phyloP scores from a whole-genome alignment of 2,113 vertebrate species.

The Esox niger region DNA sequence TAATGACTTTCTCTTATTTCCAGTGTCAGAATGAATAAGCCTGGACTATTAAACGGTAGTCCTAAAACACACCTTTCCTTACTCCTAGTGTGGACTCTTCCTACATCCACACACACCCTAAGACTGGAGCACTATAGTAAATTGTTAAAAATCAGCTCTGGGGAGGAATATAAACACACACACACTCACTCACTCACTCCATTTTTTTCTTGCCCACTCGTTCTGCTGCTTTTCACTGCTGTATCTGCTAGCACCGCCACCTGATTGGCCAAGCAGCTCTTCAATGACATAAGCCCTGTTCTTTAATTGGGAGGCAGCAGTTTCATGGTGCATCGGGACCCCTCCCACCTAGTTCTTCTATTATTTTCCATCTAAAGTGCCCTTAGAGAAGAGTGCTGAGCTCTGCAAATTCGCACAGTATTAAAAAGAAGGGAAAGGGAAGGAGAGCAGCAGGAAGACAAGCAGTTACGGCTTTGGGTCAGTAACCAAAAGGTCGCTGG shows the following conservation, averaged over 20 bases:
- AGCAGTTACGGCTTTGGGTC: too few species aligned
- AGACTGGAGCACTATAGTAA: conserved; percentile 53
- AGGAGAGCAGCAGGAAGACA: conserved; percentile 13
- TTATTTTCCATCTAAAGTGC: conserved; percentile 41
- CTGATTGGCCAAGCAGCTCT: conserved; percentile 69
- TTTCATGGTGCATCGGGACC: conserved; percentile 63
- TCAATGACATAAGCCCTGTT: conserved; percentile 73
- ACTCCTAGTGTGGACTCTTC: conserved; percentile 52
- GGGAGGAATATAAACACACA: conserved; percentile 68
- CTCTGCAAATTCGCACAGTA: conserved; percentile 62
- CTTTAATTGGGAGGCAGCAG: conserved; percentile 69
- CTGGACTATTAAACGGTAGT: conserved; percentile 40
- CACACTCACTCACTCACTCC: conserved; percentile 56
- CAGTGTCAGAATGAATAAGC: conserved; percentile 60
- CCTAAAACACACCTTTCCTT: conserved; percentile 55
- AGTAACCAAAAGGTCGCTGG: too few species aligned
- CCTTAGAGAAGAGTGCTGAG: conserved; percentile 68
- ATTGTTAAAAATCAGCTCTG: conserved; percentile 70
- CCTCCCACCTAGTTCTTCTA: conserved; percentile 52
- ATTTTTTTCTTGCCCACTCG: conserved; percentile 70
- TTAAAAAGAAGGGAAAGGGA: conserved; percentile 28
- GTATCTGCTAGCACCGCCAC: conserved; percentile 58
- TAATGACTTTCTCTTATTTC: conserved; percentile 60
- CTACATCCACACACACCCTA: conserved; percentile 47
- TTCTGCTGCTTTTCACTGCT: conserved; percentile 58